These are phyloP conservation scores for Tachyglossus aculeatus DNA, from an alignment of 2,797 vertebrate species.

Conservation along the genomic window DNA sequence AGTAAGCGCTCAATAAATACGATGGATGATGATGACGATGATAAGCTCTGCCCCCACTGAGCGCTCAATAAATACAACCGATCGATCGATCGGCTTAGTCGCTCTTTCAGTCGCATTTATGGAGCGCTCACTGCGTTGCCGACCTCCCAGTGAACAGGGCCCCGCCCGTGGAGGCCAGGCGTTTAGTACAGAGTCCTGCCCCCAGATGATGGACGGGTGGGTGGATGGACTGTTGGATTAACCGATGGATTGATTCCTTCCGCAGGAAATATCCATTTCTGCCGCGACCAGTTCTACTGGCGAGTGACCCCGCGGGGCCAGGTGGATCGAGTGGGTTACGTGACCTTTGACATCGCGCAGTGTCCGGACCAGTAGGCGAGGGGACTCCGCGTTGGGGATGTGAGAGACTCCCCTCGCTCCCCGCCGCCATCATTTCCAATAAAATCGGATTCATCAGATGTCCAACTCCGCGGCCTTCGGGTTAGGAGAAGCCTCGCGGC, in stretches of 20 bases:
- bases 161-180: no score
- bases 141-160: background rate
- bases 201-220: background rate
- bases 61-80: no score
- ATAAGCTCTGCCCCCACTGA: no score
- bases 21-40: no score
- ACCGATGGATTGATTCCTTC: background rate
- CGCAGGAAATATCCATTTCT: constrained; percentile 89
- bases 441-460: constrained; percentile 43
- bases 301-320: constrained; percentile 83
- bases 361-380: constrained; percentile 76
- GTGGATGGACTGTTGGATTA: background rate
- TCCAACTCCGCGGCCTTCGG: no score
- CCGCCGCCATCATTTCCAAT: constrained; percentile 44
- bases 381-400: background rate
- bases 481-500: no score
- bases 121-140: no score
- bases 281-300: constrained; percentile 87
- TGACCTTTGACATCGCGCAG: constrained; percentile 87
- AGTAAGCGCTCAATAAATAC: no score
- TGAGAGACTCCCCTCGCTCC: constrained; percentile 41
- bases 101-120: no score
- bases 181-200: background rate
- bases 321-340: constrained; percentile 87
- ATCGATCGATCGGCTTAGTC: no score